Conservation (phyloP, 2,113 vertebrate species). For the Onychostoma macrolepis region DNA sequence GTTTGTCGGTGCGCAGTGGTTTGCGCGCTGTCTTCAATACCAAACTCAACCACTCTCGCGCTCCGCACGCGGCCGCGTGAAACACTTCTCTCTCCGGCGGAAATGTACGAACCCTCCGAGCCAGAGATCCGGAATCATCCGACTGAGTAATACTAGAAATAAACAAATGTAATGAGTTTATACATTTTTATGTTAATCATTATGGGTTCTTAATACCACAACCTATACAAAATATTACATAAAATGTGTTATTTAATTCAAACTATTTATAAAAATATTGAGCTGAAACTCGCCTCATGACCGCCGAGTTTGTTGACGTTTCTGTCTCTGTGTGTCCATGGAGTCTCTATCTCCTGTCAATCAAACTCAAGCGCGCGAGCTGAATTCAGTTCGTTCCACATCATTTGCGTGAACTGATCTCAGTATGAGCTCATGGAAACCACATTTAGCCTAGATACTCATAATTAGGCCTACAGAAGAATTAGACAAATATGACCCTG, state of each 20-base stretch:
- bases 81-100: background rate
- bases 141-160: background rate
- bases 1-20: constrained; percentile 21
- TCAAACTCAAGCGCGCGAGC: background rate
- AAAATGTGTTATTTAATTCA: background rate
- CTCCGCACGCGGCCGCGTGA: constrained; percentile 55
- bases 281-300: constrained; percentile 2
- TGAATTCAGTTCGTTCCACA: background rate
- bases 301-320: constrained; percentile 37
- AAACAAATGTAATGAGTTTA: background rate
- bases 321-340: constrained; percentile 40
- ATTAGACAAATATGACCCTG: too few relatives aligned
- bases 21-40: constrained; percentile 37
- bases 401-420: background rate
- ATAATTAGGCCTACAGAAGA: too few relatives aligned
- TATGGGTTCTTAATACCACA: background rate
- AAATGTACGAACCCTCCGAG: background rate
- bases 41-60: constrained; percentile 53
- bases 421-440: background rate
- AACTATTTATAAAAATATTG: background rate
- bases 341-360: constrained; percentile 1
- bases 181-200: background rate
- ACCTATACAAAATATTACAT: background rate
- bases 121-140: background rate
- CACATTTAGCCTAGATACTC: too few relatives aligned